These are phyloP conservation scores for Mystacides longicornis DNA, from an alignment of 2,888 invertebrate genomes.

Conservation along the genomic window DNA sequence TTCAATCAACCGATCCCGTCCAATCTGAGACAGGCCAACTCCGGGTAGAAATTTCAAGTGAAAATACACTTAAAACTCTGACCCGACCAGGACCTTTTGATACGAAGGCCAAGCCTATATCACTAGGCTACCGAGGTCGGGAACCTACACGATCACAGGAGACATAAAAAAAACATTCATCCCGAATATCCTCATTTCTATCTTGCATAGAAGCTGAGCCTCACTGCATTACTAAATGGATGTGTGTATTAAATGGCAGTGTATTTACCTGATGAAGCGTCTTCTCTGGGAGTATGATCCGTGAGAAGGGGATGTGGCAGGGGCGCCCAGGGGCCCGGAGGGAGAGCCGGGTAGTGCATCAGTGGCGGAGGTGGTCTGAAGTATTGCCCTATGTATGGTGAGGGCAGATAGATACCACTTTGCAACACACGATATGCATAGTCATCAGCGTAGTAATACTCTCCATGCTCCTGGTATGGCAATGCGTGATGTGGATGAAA, in stretches of 20 bases:
- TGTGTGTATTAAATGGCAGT: too few relatives aligned
- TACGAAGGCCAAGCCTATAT: too few relatives aligned
- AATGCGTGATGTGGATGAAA: slow-evolving; percentile 31
- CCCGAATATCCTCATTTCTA: too few relatives aligned
- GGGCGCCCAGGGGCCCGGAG: slow-evolving; percentile 50
- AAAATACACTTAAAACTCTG: too few relatives aligned
- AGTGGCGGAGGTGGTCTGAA: slow-evolving; percentile 37
- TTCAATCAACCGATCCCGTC: too few relatives aligned
- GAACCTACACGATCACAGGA: neutral
- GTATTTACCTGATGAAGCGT: slow-evolving; percentile 48
- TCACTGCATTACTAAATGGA: too few relatives aligned
- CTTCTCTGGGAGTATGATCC: slow-evolving; percentile 50
- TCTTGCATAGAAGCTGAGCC: too few relatives aligned
- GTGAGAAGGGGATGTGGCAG: slow-evolving; percentile 44
- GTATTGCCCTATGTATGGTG: slow-evolving; percentile 21
- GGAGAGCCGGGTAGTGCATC: slow-evolving; percentile 44
- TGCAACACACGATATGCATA: slow-evolving; percentile 30
- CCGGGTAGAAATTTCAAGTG: too few relatives aligned
- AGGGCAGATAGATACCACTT: slow-evolving; percentile 19
- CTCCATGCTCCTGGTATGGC: slow-evolving; percentile 36
- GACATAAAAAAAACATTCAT: too few relatives aligned
- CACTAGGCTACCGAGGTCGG: too few relatives aligned
- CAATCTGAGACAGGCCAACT: too few relatives aligned
- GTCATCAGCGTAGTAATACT: slow-evolving; percentile 30
- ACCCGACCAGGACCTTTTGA: too few relatives aligned